Evolutionary conservation across 2,888 invertebrate genomes (phyloP), one percentile per base, ranked within the genome.

Genomic region (Norana najaformis): DNA sequence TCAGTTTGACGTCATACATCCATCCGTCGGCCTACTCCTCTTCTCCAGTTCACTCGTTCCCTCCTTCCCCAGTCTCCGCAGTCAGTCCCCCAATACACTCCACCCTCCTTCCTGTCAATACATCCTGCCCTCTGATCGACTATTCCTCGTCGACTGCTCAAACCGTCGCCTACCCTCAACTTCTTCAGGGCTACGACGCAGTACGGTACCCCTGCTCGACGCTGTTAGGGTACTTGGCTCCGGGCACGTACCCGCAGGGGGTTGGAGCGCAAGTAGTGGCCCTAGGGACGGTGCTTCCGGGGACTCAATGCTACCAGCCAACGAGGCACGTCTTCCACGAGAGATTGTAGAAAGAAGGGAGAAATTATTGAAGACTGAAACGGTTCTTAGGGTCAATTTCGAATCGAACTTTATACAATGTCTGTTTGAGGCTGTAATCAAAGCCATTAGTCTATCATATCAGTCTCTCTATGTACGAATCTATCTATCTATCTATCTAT

Each of bases 251-350:
- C 69, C 69, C 69, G n/a, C 69, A 69, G 69, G 69, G n/a, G n/a
- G 69, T 13, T 5, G 69, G 69, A n/a, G 69, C 16, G 8, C 69
- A 69, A n/a, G n/a, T 69, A n/a, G n/a, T 69, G 30, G 1, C 69
- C 69, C 69, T 69, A n/a, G 69, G 69, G 69, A 69, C 69, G 69
- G n/a, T 69, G 69, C 69, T 69, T 69, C 69, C 69, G n/a, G 69
- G 69, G n/a, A 8, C 69, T n/a, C 69, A 69, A n/a, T 69, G 69
- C n/a, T 69, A 69, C n/a, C 69, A 69, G n/a, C 13, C 69, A 16
- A n/a, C 69, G 69, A n/a, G 69, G 69, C 69, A 69, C n/a, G 69
- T 69, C 69, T 69, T 69, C 69, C 69, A 69, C 3, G 69, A 69
- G 30, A 30, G 69, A n/a, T n/a, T 69, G 69, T 69, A 69, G 69